These are phyloP conservation scores for Elgaria multicarinata DNA, from an alignment of 2,113 vertebrate species.

Conservation along the genomic window DNA sequence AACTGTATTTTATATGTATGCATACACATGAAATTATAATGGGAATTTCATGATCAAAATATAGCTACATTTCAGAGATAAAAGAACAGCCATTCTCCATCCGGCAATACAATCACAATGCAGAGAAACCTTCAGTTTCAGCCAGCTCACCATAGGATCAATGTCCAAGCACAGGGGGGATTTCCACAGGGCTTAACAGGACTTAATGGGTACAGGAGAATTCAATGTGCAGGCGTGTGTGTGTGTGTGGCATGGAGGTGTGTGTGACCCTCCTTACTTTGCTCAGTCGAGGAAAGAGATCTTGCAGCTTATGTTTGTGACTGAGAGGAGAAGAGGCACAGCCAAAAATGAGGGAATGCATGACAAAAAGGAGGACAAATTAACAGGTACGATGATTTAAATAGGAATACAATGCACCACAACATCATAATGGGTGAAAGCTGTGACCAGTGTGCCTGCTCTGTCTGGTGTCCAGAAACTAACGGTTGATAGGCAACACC, in stretches of 20 bases:
- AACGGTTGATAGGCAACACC: too few relatives aligned
- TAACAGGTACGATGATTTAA: too few relatives aligned
- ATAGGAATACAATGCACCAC: too few relatives aligned
- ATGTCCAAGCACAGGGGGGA: not conserved
- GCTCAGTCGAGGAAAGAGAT: not conserved
- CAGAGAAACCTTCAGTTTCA: not conserved
- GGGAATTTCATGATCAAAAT: slow-evolving; percentile 15
- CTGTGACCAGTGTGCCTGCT: too few relatives aligned
- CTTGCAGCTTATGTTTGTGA: too few relatives aligned
- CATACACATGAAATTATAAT: not conserved
- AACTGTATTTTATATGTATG: not conserved
- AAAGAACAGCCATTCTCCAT: not conserved
- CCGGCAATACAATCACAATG: not conserved
- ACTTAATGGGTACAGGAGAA: not conserved
- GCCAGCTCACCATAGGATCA: not conserved
- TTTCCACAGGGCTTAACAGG: not conserved
- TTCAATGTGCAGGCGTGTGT: not conserved
- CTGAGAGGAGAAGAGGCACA: not conserved
- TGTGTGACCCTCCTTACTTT: not conserved
- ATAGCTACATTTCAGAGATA: not conserved
- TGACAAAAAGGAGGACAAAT: not conserved
- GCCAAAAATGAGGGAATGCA: not conserved
- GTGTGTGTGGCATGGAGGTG: too few relatives aligned
- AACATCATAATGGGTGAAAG: too few relatives aligned
- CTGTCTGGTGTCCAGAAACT: too few relatives aligned